Percentiles rank a stretch among this genome's conserved stretches.
These are phyloP conservation scores for Amblyteles armatorius DNA, from an alignment of 2,888 invertebrate species.

Conservation along the genomic window DNA sequence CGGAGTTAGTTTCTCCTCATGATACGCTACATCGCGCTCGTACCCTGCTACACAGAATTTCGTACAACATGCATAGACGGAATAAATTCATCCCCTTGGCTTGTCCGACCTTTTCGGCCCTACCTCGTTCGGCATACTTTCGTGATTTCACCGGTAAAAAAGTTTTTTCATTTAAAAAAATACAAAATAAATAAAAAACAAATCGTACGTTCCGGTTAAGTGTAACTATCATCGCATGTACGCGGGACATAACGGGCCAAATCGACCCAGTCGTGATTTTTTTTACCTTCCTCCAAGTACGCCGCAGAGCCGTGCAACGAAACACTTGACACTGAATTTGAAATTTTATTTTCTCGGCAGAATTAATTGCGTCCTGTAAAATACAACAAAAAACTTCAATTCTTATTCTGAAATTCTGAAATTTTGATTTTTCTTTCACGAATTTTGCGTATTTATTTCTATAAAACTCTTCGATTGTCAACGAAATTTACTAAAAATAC, in stretches of 20 bases:
- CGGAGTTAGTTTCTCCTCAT: slow-evolving; percentile 56
- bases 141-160: slow-evolving; percentile 17
- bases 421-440: too few species aligned
- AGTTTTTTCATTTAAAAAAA: slow-evolving; percentile 26
- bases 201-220: not conserved
- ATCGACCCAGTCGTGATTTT: too few species aligned
- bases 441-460: too few species aligned
- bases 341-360: not conserved
- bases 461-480: too few species aligned
- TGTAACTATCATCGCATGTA: not conserved
- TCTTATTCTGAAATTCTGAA: too few species aligned
- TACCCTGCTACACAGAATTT: slow-evolving; percentile 40
- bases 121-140: slow-evolving; percentile 26
- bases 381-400: not conserved
- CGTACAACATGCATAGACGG: slow-evolving; percentile 47
- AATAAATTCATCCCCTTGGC: slow-evolving; percentile 52
- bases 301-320: too few species aligned
- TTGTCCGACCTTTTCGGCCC: not conserved
- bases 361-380: not conserved
- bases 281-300: too few species aligned
- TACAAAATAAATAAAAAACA: not conserved
- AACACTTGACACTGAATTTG: not conserved
- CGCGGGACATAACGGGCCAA: not conserved
- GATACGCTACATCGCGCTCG: slow-evolving; percentile 32
- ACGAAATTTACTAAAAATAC: too few species aligned